These are phyloP conservation scores for Penaeus vannamei DNA, from an alignment of 1,140 invertebrate genomes.

Conservation along the genomic window DNA sequence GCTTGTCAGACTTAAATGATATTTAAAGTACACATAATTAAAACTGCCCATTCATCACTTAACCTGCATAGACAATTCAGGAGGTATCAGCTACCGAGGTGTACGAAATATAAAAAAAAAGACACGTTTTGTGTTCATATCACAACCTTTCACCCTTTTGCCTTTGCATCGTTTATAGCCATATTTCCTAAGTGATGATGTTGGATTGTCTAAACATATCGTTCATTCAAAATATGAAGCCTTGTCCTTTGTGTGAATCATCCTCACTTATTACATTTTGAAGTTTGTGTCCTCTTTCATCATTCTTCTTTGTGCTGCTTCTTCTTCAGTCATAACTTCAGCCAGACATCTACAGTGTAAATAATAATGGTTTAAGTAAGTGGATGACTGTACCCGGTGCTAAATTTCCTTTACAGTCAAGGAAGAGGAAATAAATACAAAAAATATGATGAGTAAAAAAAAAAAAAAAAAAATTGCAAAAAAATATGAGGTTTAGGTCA, in stretches of 20 bases:
- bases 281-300: conserved; percentile 62
- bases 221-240: conserved; percentile 65
- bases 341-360: conserved; percentile 62
- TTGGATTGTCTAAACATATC: conserved; percentile 66
- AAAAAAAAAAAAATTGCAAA: conserved; percentile 38
- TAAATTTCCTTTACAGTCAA: conserved; percentile 61
- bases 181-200: conserved; percentile 64
- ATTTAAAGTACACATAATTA: no score
- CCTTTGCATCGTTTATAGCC: conserved; percentile 62
- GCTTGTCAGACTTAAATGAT: no score
- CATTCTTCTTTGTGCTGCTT: conserved; percentile 56
- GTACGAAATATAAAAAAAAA: conserved; percentile 55
- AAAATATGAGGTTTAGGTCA: conserved; percentile 41
- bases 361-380: conserved; percentile 59
- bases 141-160: conserved; percentile 55
- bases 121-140: conserved; percentile 64
- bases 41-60: conserved; percentile 18
- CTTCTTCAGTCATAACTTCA: conserved; percentile 49
- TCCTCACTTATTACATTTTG: conserved; percentile 59
- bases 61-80: conserved; percentile 64
- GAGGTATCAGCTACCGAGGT: conserved; percentile 62
- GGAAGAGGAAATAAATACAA: conserved; percentile 50
- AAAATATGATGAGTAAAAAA: conserved; percentile 39
- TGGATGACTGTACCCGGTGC: conserved; percentile 62
- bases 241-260: conserved; percentile 64